Conservation (phyloP, 30 jellyfish, hydroid and myxozoan species). For the Haliclystus octoradiatus region DNA sequence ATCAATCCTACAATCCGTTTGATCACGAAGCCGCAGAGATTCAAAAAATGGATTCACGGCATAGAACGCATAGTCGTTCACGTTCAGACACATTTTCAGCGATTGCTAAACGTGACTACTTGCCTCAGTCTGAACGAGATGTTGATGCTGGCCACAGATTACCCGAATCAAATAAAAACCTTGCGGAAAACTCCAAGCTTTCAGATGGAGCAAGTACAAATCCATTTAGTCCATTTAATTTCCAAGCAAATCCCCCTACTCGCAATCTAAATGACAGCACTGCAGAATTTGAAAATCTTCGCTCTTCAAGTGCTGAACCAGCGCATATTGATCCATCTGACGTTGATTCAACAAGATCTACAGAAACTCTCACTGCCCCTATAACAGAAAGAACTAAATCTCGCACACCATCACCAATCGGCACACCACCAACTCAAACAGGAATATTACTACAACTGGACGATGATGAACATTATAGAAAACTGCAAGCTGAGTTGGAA, state of each 20-base stretch:
- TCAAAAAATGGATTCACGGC: not conserved
- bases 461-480: conserved; percentile 39
- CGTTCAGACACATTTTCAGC: conserved; percentile 73
- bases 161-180: not conserved
- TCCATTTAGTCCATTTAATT: not conserved
- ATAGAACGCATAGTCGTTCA: conserved; percentile 68
- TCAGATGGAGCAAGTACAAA: not conserved
- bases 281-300: not conserved
- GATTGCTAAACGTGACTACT: conserved; percentile 30
- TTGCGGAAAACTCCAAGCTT: not conserved
- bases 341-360: not conserved
- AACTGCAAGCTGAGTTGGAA: conserved; percentile 17
- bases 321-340: not conserved
- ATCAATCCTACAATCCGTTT: conserved; percentile 39
- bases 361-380: too few relatives aligned
- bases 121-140: not conserved
- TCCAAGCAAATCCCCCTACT: not conserved
- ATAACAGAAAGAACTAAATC: not conserved
- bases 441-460: conserved; percentile 38
- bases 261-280: not conserved
- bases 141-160: not conserved
- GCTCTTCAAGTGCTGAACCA: not conserved
- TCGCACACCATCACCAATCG: conserved; percentile 1
- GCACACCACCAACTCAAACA: conserved; percentile 15
- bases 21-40: conserved; percentile 13